These are phyloP conservation scores for Montipora foliosa DNA, from an alignment of 64 coral and sea anemone species.

Conservation along the genomic window DNA sequence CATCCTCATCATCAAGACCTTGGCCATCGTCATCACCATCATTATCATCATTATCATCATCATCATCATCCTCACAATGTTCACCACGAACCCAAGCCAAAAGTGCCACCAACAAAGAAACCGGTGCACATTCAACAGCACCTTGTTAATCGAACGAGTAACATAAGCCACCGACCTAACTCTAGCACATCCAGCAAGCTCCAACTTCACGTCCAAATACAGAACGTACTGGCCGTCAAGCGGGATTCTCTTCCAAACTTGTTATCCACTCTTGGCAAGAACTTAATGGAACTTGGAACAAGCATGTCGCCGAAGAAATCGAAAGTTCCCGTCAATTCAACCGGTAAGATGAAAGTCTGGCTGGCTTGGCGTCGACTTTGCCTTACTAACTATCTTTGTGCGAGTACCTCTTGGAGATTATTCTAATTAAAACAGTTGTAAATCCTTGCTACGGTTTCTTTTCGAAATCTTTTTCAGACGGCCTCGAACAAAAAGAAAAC, in stretches of 20 bases:
- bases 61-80: neutral
- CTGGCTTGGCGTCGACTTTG: neutral
- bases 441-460: no score
- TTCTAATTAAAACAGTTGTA: neutral
- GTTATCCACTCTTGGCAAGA: slow-evolving; percentile 31
- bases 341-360: neutral
- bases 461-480: neutral
- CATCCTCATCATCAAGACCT: neutral
- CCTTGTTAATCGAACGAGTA: neutral
- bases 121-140: neutral
- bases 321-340: neutral
- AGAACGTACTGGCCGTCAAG: neutral
- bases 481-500: neutral
- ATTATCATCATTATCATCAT: neutral
- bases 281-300: slow-evolving; percentile 26
- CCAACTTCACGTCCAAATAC: slow-evolving; percentile 6
- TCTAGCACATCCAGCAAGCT: neutral
- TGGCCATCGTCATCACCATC: neutral
- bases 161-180: neutral
- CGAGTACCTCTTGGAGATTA: neutral
- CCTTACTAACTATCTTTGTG: neutral
- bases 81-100: neutral
- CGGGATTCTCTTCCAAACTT: slow-evolving; percentile 24
- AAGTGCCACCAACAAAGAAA: neutral
- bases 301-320: neutral